Conservation (phyloP, 2,797 vertebrate species). For the Sebastes iracundus region DNA sequence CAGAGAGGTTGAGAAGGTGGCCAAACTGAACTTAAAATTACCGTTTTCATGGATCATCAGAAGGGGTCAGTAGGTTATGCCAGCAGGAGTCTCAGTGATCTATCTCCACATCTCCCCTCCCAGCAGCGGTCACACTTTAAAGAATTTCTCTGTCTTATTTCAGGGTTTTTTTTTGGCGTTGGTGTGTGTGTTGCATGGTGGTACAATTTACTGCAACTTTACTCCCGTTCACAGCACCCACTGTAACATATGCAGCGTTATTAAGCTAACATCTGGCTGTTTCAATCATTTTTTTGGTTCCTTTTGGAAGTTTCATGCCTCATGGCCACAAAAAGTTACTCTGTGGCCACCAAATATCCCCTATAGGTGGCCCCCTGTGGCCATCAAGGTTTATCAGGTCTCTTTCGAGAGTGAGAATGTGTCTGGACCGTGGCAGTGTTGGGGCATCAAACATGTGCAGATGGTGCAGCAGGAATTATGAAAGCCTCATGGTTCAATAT, state of each 20-base stretch:
- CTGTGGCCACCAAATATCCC: neutral
- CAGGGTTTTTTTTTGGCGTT: rapidly evolving
- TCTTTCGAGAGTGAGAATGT: neutral
- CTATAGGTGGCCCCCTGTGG: neutral
- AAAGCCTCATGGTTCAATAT: neutral
- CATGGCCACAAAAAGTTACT: neutral
- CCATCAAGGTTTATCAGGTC: neutral
- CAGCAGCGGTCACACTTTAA: conserved; percentile 16
- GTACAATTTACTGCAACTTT: neutral
- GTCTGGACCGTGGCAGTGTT: neutral
- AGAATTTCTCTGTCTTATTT: neutral
- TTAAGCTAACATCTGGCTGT: neutral
- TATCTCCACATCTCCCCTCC: conserved; percentile 12
- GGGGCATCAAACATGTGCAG: neutral
- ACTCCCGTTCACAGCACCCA: neutral
- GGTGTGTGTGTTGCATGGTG: neutral
- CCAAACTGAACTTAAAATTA: conserved; percentile 12
- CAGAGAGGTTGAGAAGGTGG: conserved; percentile 1
- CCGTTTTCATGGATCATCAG: conserved; percentile 2
- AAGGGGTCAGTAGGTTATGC: neutral
- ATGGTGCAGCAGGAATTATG: neutral
- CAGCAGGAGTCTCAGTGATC: conserved; percentile 29
- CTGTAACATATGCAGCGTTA: neutral
- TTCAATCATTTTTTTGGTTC: neutral
- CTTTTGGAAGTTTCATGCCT: neutral